phyloP scores from a whole-genome alignment of 2,888 invertebrate species.

The Pristionchus japonicus region DNA sequence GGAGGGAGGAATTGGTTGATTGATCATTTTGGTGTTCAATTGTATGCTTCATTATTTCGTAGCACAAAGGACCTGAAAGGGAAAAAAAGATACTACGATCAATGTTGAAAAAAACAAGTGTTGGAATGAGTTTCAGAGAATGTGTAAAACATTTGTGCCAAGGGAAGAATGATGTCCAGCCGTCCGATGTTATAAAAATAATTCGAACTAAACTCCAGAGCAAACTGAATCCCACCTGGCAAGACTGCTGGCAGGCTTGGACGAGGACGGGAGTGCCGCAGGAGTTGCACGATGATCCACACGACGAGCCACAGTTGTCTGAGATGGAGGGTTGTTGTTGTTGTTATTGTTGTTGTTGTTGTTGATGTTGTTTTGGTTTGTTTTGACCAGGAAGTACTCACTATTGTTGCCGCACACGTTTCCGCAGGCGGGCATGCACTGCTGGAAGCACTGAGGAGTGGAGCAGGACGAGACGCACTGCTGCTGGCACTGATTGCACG shows the following conservation, averaged over 20 bases:
- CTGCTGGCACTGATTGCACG: slow-evolving; percentile 18
- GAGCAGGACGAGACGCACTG: slow-evolving; percentile 35
- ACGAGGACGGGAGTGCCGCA: slow-evolving; percentile 30
- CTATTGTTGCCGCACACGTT: slow-evolving; percentile 42
- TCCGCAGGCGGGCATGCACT: slow-evolving; percentile 40
- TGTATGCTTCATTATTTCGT: no score
- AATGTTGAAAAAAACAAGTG: no score
- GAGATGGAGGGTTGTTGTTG: background rate
- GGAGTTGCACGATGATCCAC: slow-evolving; percentile 7
- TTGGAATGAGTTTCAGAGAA: background rate
- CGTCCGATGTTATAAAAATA: background rate
- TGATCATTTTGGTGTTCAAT: no score
- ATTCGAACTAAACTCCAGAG: background rate
- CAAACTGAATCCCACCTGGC: slow-evolving; percentile 11
- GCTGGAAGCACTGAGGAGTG: slow-evolving; percentile 43
- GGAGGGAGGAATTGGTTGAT: background rate
- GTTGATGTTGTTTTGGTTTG: background rate
- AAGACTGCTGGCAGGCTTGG: slow-evolving; percentile 19
- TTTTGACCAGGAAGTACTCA: background rate
- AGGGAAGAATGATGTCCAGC: background rate
- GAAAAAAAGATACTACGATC: no score
- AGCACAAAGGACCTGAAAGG: no score
- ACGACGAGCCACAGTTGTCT: slow-evolving; percentile 1
- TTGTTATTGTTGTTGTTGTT: background rate
- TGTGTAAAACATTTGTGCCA: no score